Percentiles rank a stretch among this genome's conserved stretches.
phyloP scores from a whole-genome alignment of 2,797 vertebrate species.

The Enteromius anoplus region DNA sequence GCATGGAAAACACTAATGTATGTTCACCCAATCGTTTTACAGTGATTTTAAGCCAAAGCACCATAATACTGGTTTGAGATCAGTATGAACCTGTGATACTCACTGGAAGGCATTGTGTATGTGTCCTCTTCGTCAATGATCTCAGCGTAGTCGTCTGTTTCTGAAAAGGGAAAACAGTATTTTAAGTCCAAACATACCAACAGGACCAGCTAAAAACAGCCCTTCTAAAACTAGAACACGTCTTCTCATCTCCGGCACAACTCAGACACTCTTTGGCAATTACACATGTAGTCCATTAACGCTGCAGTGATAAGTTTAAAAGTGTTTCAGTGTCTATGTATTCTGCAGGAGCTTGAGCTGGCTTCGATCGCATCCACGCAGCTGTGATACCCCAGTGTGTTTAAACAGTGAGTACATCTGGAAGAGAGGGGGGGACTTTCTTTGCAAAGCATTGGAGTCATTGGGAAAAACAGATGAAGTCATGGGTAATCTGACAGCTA shows the following conservation, averaged over 20 bases:
- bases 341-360: conserved; percentile 36
- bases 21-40: not conserved
- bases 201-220: not conserved
- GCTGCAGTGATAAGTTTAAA: conserved; percentile 57
- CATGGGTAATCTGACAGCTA: conserved; percentile 67
- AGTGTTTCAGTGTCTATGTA: conserved; percentile 10
- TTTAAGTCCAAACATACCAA: not conserved
- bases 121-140: conserved; percentile 99
- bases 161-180: conserved; percentile 69
- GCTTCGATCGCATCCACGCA: conserved; percentile 48
- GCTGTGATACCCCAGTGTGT: conserved; percentile 50
- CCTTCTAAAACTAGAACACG: not conserved
- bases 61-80: not conserved
- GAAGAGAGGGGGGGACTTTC: not conserved
- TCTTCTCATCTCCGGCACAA: not conserved
- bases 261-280: conserved; percentile 17
- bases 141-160: conserved; percentile 98
- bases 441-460: conserved; percentile 67
- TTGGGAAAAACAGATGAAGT: conserved; percentile 73
- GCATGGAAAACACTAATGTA: not conserved
- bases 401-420: conserved; percentile 38
- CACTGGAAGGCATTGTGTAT: conserved; percentile 98
- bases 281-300: conserved; percentile 16
- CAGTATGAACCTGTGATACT: conserved; percentile 69
- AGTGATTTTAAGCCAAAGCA: not conserved